These are phyloP conservation scores for Lissocephala sabroskyi DNA, from an alignment of 2,888 invertebrate genomes.

Conservation along the genomic window DNA sequence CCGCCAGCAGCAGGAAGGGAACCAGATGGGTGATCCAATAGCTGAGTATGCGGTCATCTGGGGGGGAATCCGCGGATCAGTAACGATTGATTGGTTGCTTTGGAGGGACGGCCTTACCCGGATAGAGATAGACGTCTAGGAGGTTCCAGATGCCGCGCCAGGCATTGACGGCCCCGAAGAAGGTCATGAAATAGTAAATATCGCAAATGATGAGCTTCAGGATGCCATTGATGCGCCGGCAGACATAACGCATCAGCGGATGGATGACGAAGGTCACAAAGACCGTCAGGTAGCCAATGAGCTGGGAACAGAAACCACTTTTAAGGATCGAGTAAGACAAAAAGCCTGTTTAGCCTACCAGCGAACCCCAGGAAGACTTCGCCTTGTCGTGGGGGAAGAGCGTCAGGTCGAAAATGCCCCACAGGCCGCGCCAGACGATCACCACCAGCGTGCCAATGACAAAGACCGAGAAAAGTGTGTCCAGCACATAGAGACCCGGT, in stretches of 20 bases:
- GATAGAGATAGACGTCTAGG: constrained; percentile 84
- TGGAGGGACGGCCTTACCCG: constrained; percentile 74
- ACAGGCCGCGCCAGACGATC: constrained; percentile 90
- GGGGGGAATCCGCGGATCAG: neutral
- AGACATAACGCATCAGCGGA: constrained; percentile 81
- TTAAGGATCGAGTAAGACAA: neutral
- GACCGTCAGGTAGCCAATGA: constrained; percentile 82
- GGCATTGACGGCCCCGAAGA: constrained; percentile 87
- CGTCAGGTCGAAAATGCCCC: constrained; percentile 86
- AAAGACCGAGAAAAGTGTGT: constrained; percentile 88
- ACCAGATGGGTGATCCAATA: constrained; percentile 86
- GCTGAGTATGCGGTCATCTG: constrained; percentile 82
- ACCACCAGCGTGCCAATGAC: constrained; percentile 89
- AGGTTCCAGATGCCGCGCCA: constrained; percentile 92
- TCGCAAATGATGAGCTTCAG: constrained; percentile 82
- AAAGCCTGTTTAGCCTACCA: constrained; percentile 81
- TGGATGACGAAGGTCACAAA: constrained; percentile 83
- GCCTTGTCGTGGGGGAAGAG: constrained; percentile 81
- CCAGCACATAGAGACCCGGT: constrained; percentile 82
- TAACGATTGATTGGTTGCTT: neutral
- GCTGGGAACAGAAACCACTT: constrained; percentile 33
- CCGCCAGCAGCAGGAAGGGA: constrained; percentile 81
- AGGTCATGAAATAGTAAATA: constrained; percentile 82
- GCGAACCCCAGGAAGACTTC: constrained; percentile 83
- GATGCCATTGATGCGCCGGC: constrained; percentile 79